phyloP scores from a whole-genome alignment of 1,140 invertebrate species.

The Pseudomyrmex sp. region DNA sequence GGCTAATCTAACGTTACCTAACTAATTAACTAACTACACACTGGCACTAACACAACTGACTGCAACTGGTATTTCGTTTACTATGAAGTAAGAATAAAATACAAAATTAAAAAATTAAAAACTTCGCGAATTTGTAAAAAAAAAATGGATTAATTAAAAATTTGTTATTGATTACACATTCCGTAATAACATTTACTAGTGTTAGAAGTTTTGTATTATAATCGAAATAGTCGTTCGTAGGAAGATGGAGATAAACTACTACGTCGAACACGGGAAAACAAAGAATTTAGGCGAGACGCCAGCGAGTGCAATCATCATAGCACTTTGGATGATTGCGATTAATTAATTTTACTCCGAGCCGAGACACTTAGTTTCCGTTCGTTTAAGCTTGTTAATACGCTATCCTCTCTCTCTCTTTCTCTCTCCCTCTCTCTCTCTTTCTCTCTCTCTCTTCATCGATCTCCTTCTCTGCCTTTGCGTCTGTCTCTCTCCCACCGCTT shows the following conservation, averaged over 20 bases:
- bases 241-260: conserved; percentile 12
- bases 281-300: conserved; percentile 73
- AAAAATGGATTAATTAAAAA: neutral
- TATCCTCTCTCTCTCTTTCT: conserved; percentile 56
- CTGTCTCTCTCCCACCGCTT: conserved; percentile 32
- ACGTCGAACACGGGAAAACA: conserved; percentile 63
- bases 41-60: no score
- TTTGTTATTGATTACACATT: no score
- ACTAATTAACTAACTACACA: neutral
- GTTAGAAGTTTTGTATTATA: neutral
- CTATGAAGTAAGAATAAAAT: no score
- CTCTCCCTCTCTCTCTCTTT: conserved; percentile 41
- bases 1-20: conserved; percentile 11
- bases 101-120: no score
- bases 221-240: conserved; percentile 2
- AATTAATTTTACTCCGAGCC: conserved; percentile 85
- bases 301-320: conserved; percentile 77
- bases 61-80: no score
- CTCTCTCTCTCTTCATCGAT: conserved; percentile 18
- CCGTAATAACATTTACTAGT: no score
- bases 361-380: conserved; percentile 86
- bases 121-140: no score
- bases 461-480: conserved; percentile 13
- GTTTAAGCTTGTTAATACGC: conserved; percentile 82
- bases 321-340: conserved; percentile 84